Conservation (phyloP, 2,888 invertebrate species). For the Auanema sp. region DNA sequence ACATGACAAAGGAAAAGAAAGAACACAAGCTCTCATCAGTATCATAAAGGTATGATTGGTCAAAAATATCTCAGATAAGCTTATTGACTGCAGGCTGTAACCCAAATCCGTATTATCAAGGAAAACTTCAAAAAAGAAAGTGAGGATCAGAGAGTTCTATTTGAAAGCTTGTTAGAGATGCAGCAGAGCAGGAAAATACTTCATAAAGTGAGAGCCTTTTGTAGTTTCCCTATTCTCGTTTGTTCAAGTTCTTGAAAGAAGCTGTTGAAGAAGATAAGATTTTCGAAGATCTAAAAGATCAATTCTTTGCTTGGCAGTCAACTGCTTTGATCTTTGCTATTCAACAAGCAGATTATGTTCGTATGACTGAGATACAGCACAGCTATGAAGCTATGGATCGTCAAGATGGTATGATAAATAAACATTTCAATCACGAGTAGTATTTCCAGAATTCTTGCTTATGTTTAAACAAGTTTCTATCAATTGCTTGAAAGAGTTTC, state of each 20-base stretch:
- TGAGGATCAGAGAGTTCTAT: slow-evolving; percentile 22
- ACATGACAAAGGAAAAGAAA: slow-evolving; percentile 23
- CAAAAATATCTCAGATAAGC: background rate
- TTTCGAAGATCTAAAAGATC: slow-evolving; percentile 30
- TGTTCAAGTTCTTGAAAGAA: slow-evolving; percentile 3
- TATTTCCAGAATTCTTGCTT: slow-evolving; percentile 21
- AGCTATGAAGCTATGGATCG: slow-evolving; percentile 24
- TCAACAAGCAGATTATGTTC: slow-evolving; percentile 27
- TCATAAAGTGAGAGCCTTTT: slow-evolving; percentile 11
- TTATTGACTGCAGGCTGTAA: slow-evolving; percentile 18
- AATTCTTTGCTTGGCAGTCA: slow-evolving; percentile 29
- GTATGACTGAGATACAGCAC: slow-evolving; percentile 27
- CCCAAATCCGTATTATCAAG: slow-evolving; percentile 21
- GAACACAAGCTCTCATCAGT: slow-evolving; percentile 27
- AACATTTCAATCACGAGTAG: too few relatives aligned
- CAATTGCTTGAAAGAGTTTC: slow-evolving; percentile 25
- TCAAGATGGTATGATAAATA: slow-evolving; percentile 23
- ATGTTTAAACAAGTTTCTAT: slow-evolving; percentile 25
- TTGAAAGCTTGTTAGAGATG: slow-evolving; percentile 24
- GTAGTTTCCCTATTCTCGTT: background rate
- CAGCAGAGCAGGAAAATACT: slow-evolving; percentile 29
- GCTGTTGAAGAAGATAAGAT: slow-evolving; percentile 17
- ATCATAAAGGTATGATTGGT: slow-evolving; percentile 21
- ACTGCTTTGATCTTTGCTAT: slow-evolving; percentile 30
- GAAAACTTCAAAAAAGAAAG: slow-evolving; percentile 24